Conservation (phyloP, 1,140 invertebrate species). For the Temnothorax nylanderi region DNA sequence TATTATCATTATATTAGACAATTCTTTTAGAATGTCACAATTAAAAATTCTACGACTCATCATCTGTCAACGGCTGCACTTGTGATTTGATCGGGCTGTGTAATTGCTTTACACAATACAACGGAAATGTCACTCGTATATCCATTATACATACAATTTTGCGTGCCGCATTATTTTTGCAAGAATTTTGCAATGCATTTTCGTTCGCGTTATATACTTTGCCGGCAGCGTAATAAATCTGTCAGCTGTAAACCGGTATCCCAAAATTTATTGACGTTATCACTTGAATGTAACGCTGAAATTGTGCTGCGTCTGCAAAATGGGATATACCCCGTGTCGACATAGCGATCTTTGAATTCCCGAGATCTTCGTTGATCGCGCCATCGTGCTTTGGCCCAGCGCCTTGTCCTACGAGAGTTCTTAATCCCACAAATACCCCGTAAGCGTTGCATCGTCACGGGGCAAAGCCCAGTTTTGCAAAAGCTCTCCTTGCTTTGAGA, state of each 20-base stretch:
- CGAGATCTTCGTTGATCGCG: constrained; percentile 33
- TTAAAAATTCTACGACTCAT: constrained; percentile 12
- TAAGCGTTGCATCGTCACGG: constrained; percentile 52
- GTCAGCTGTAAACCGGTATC: constrained; percentile 48
- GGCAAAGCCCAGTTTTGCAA: constrained; percentile 60
- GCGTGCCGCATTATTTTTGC: constrained; percentile 54
- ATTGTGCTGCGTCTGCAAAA: constrained; percentile 34
- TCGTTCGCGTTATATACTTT: constrained; percentile 59
- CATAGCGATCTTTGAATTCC: constrained; percentile 29
- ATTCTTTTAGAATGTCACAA: constrained; percentile 8
- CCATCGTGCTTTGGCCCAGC: background rate
- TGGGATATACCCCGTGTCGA: background rate
- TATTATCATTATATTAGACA: background rate
- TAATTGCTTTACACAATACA: constrained; percentile 16
- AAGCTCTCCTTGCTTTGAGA: constrained; percentile 59
- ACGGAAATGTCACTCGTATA: constrained; percentile 57
- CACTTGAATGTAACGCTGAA: constrained; percentile 47
- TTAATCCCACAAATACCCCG: constrained; percentile 74
- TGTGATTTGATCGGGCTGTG: constrained; percentile 20
- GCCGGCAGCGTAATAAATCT: constrained; percentile 52
- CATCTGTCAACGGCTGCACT: constrained; percentile 15
- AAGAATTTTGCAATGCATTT: constrained; percentile 53
- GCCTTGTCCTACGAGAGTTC: constrained; percentile 58
- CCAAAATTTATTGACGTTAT: constrained; percentile 59
- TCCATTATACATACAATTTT: constrained; percentile 54